Evolutionary conservation across 2,797 vertebrate genomes (phyloP).

Genomic region (Brachyalestes nurse): DNA sequence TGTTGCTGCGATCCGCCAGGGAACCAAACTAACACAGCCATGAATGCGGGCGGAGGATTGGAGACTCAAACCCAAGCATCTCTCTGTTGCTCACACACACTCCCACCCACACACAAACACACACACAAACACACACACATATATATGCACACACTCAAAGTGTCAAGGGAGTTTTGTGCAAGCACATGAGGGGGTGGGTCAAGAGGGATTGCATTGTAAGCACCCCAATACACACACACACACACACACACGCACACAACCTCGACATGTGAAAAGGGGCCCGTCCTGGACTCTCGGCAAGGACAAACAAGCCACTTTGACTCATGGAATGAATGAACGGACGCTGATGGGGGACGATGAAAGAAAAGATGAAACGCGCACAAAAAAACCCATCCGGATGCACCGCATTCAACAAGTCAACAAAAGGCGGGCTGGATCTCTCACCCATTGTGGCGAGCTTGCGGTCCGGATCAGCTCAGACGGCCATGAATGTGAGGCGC

Average conservation of each 20-base stretch:
- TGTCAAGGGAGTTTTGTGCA: conserved; percentile 81
- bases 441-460: conserved; percentile 86
- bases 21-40: conserved; percentile 75
- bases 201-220: conserved; percentile 82
- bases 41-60: conserved; percentile 74
- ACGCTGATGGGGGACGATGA: conserved; percentile 20
- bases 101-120: conserved; percentile 22
- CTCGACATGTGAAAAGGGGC: conserved; percentile 81
- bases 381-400: conserved; percentile 47
- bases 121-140: conserved; percentile 15
- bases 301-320: conserved; percentile 67
- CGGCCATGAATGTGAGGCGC: conserved; percentile 79
- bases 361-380: conserved; percentile 44
- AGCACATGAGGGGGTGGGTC: conserved; percentile 69
- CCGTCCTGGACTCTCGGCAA: conserved; percentile 75
- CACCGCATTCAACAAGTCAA: conserved; percentile 83
- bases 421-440: conserved; percentile 61
- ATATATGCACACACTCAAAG: conserved; percentile 57
- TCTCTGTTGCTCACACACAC: neutral
- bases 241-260: conserved; percentile 29
- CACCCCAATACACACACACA: conserved; percentile 60
- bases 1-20: conserved; percentile 82
- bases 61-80: conserved; percentile 72
- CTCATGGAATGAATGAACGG: conserved; percentile 47
- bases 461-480: conserved; percentile 81